Percentiles rank a stretch among this genome's conserved stretches.
phyloP scores from a whole-genome alignment of 2,888 invertebrate species.

The Diploptera punctata region DNA sequence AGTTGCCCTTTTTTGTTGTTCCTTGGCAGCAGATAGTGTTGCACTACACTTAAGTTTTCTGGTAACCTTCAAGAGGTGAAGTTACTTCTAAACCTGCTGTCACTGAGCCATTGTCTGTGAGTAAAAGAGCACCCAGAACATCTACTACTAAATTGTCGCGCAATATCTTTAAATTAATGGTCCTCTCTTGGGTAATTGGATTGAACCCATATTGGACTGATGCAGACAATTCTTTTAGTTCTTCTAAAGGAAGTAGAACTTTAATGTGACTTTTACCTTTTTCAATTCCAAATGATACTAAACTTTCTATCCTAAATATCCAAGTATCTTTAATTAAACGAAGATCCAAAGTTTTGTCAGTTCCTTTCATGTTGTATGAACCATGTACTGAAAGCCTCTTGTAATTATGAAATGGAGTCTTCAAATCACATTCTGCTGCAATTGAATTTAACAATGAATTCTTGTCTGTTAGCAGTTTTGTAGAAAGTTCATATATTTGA shows the following conservation, averaged over 20 bases:
- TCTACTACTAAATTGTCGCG: conserved; percentile 14
- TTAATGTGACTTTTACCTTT: conserved; percentile 27
- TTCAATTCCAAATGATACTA: background rate
- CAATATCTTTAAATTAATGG: background rate
- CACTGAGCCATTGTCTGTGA: conserved; percentile 12
- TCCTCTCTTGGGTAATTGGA: conserved; percentile 16
- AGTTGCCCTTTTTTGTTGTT: conserved; percentile 10
- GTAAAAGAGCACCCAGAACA: background rate
- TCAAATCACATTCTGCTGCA: conserved; percentile 13
- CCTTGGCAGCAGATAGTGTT: background rate
- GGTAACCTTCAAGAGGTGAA: conserved; percentile 36
- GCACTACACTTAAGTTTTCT: conserved; percentile 28
- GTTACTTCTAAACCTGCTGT: conserved; percentile 16
- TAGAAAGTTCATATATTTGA: no score
- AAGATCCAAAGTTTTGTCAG: background rate
- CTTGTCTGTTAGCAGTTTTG: background rate
- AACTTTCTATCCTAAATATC: conserved; percentile 1
- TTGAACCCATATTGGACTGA: conserved; percentile 13
- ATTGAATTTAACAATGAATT: conserved; percentile 1
- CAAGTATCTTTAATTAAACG: background rate
- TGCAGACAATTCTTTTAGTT: conserved; percentile 33
- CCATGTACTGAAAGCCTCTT: conserved; percentile 13
- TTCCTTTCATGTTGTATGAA: background rate
- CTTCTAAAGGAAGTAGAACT: conserved; percentile 37
- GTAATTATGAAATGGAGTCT: conserved; percentile 22